Base-by-base conservation (phyloP, 2,797 vertebrate species). In the Nothura maculosa region DNA sequence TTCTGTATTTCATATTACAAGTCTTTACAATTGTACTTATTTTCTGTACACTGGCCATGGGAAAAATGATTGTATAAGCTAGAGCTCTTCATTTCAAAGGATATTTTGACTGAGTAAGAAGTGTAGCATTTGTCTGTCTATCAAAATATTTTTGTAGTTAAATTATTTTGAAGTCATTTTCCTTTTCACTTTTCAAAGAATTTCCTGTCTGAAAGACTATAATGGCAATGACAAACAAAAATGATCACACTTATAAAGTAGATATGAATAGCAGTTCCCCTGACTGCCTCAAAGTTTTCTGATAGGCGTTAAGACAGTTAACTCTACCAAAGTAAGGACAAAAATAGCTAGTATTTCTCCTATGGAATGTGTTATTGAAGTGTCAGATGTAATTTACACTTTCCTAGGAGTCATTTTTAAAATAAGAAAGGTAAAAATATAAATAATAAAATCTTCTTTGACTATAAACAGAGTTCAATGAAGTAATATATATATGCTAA, bases 11-110 rank as follows among this genome's bases (percentile, higher is more conserved):
- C 43, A 8, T 69, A 54, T 64, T 92, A 72, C 40, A 79, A 55
- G 28, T 81, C 32, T 76, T 89, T 87, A 36, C 40, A 82, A 64
- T 75, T 78, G 21, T 48, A 92, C 85, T 92, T 94, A 88, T 92
- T 93, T 93, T 87, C 69, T 90, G 21, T 10, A 60, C n/a, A 38
- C 69, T 89, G 85, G 90, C 48, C 8, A 48, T 8, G 60, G 16
- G 38, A 66, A 72, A 88, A 89, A 81, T 30, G 2, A 40, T 60
- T 83, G 24, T n/a, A 4, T 74, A 64, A 58, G 47, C 14, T 58
- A 43, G n/a, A 20, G 13, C 10, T 18, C 10, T 81, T 75, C 54
- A 43, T 47, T 92, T 34, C 45, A 55, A 47, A 76, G 12, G 19
- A 34, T 9, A 64, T 80, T 81, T 91, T 85, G 25, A 22, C 48